Evolutionary conservation across 2,888 invertebrate genomes (phyloP), one percentile per base, ranked within the genome.

Genomic region (Thera obeliscata): DNA sequence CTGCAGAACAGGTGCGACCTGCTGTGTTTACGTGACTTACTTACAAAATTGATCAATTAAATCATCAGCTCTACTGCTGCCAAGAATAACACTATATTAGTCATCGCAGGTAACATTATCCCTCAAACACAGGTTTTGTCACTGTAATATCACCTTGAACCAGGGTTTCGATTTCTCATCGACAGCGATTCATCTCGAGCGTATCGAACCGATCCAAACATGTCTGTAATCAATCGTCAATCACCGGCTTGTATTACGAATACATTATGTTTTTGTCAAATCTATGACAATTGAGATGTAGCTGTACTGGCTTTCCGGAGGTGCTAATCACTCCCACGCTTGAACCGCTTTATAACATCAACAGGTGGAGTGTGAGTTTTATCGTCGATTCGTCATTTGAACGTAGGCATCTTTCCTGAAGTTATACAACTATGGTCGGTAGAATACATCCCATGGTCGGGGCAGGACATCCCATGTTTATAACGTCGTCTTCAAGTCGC

Each of bases 151-250:
- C 81, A 80, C 92, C 91, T 92, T 93, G 91, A 89, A 87, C 87
- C 81, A 85, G 68, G 82, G 90, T 81, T 87, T 89, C 82, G 82
- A 88, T 91, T 90, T 90, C 91, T 81, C 80, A 80, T 82, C 82
- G 83, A 86, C 83, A 84, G 84, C 81, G 79, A 84, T 86, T 87
- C 87, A 82, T 82, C 79, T 88, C 85, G 78, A 87, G 89, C 89
- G 90, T 88, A 90, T 87, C 92, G 82, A 83, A 87, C 86, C 87
- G 86, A 83, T 78, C 84, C 87, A 85, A 89, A 89, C 87, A 86
- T 87, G 86, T 89, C 83, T 73, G 87, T 86, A 87, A 88, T 90
- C 87, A 87, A 87, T 88, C 87, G 83, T 83, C 78, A 81, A 76
- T 81, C 80, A 76, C 71, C 76, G 81, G 79, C 81, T 90, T 86